These are phyloP conservation scores for Chitala chitala DNA, from an alignment of 2,113 vertebrate genomes.

Conservation along the genomic window DNA sequence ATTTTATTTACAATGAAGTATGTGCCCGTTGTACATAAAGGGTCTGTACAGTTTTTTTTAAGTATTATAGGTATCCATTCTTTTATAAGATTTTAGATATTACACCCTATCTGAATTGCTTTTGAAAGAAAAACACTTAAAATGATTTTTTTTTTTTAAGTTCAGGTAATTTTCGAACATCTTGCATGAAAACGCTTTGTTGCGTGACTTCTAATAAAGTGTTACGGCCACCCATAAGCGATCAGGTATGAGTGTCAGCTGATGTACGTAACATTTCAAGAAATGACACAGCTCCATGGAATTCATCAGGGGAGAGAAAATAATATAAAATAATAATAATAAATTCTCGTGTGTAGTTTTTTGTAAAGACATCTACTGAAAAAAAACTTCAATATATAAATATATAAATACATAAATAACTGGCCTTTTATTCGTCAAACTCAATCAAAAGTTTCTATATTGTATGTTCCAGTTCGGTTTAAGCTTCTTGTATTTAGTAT, in stretches of 20 bases:
- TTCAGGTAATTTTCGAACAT: neutral
- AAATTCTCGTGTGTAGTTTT: neutral
- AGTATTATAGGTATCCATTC: slow-evolving; percentile 1
- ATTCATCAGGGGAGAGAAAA: neutral
- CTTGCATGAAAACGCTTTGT: neutral
- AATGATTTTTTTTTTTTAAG: neutral
- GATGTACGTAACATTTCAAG: neutral
- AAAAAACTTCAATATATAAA: slow-evolving; percentile 19
- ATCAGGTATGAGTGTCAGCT: neutral
- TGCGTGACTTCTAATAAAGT: neutral
- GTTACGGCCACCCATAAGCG: neutral
- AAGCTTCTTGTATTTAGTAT: neutral
- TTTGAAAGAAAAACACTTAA: neutral
- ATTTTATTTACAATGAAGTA: slow-evolving; percentile 20
- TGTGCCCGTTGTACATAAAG: slow-evolving; percentile 12
- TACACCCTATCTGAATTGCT: neutral
- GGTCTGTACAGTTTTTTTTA: slow-evolving; percentile 8
- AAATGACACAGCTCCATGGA: neutral
- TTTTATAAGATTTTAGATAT: neutral
- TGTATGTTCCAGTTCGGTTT: slow-evolving; percentile 3
- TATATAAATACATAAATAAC: slow-evolving; percentile 16
- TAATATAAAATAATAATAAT: neutral
- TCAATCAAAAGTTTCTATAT: neutral
- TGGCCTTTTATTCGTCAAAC: slow-evolving; percentile 14
- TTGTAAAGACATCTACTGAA: neutral